Base-by-base conservation (phyloP, 2,113 vertebrate species). In the Hemibagrus wyckioides region DNA sequence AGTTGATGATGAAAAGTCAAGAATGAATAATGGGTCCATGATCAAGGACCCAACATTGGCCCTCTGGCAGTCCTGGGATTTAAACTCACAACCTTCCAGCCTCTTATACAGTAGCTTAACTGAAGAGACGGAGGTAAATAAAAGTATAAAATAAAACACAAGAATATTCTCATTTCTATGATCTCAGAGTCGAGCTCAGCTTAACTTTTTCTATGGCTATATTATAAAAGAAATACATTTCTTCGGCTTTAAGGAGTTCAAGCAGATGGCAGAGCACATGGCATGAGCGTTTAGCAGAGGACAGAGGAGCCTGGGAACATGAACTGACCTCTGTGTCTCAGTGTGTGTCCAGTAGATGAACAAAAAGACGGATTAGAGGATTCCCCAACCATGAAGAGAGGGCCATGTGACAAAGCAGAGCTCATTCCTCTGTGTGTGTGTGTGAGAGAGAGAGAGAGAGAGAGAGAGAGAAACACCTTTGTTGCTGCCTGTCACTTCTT, bases 221-320 rank as follows among this genome's bases (percentile, higher is more conserved):
- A 76, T 76, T 39, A 3, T 48, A 79, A 30, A 21, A 83, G 33
- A 87, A 80, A 67, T 54, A 67, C n/a, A 76, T 83, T 86, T 67
- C n/a, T 65, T 39, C 65, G n/a, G 50, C 41, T 76, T 56, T 63
- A 67, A 41, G 73, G 84, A 39, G 52, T 56, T 57, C 73, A 80
- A 52, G 33, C 88, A 86, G 81, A 86, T 86, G 85, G 85, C 79
- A 54, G 85, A 21, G 39, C 85, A 82, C 61, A 86, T 86, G 85
- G 82, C 77, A 63, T 36, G n/a, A 67, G 57, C 28, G 71, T 48
- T 56, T 80, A 69, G 56, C 50, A 50, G 82, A 87, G 85, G 65
- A 80, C 56, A 28, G 25, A 21, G 75, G 65, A 80, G 65, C 48
- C 86, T 76, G 83, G 77, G 82, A 81, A 84, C 14, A 56, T 84